Percentiles rank a stretch among this genome's conserved stretches.
These are phyloP conservation scores for Cherax destructor DNA, from an alignment of 1,140 invertebrate species.

Conservation along the genomic window DNA sequence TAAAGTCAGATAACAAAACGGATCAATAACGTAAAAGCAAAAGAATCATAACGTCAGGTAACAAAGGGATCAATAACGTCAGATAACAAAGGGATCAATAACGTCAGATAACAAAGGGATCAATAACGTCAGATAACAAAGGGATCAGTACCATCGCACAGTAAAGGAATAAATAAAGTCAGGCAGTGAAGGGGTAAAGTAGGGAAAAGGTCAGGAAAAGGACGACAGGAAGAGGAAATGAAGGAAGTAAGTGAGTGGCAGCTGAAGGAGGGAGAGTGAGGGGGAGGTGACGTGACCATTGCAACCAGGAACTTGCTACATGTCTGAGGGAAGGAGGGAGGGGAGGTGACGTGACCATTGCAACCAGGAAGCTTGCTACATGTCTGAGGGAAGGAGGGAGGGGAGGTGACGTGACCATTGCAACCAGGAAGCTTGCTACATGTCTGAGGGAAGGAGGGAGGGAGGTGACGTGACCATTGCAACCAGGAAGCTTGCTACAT, in stretches of 20 bases:
- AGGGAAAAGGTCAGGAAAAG: background rate
- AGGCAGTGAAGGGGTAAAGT: too few species aligned
- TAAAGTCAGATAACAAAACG: too few species aligned
- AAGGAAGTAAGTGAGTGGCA: background rate
- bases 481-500: background rate
- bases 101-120: too few species aligned
- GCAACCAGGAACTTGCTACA: background rate
- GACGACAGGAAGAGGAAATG: background rate
- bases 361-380: background rate
- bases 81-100: too few species aligned
- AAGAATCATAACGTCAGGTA: too few species aligned
- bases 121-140: too few species aligned
- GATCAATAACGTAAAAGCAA: too few species aligned
- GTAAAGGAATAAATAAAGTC: too few species aligned
- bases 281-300: background rate
- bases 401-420: background rate
- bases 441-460: background rate
- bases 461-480: background rate
- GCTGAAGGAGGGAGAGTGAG: background rate
- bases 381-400: background rate
- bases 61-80: too few species aligned
- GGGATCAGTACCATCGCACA: too few species aligned
- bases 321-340: too few species aligned
- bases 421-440: background rate
- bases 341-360: background rate